Evolutionary conservation across 2,113 vertebrate genomes (phyloP).

Genomic region (Gymnorhina tibicen): DNA sequence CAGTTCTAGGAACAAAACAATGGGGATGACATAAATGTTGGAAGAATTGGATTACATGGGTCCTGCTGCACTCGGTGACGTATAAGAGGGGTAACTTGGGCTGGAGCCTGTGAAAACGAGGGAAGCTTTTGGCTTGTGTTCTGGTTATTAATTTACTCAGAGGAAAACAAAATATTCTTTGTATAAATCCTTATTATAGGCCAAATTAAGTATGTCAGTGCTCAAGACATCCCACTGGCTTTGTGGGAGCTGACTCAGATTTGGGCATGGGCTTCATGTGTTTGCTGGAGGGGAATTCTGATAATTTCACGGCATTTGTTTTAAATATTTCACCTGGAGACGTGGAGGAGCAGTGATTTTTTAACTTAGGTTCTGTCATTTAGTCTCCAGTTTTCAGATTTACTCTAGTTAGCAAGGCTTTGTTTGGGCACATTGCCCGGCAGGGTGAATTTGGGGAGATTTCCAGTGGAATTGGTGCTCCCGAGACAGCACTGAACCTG

Average conservation of each 20-base stretch:
- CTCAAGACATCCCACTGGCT: slow-evolving; percentile 26
- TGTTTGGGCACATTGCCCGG: background rate
- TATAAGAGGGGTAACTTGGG: background rate
- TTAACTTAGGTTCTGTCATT: background rate
- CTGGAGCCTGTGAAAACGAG: slow-evolving; percentile 13
- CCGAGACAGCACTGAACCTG: background rate
- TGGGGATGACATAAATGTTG: slow-evolving; percentile 25
- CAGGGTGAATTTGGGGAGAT: background rate
- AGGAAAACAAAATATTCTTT: slow-evolving; percentile 54
- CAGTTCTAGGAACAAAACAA: slow-evolving; percentile 46
- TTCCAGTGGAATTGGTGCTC: background rate
- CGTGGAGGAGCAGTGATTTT: background rate
- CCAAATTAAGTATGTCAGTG: slow-evolving; percentile 24
- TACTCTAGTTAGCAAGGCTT: background rate
- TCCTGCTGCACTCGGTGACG: background rate
- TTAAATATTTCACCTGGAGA: background rate
- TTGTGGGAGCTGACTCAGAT: slow-evolving; percentile 29
- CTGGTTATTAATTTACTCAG: background rate
- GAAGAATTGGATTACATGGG: slow-evolving; percentile 20
- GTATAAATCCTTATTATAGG: slow-evolving; percentile 27
- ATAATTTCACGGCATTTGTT: background rate
- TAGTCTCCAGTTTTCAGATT: background rate
- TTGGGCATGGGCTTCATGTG: background rate
- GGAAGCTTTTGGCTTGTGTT: slow-evolving; percentile 32
- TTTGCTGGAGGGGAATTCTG: background rate